Conservation (phyloP, 1,140 invertebrate genomes). For the Chionoecetes opilio region DNA sequence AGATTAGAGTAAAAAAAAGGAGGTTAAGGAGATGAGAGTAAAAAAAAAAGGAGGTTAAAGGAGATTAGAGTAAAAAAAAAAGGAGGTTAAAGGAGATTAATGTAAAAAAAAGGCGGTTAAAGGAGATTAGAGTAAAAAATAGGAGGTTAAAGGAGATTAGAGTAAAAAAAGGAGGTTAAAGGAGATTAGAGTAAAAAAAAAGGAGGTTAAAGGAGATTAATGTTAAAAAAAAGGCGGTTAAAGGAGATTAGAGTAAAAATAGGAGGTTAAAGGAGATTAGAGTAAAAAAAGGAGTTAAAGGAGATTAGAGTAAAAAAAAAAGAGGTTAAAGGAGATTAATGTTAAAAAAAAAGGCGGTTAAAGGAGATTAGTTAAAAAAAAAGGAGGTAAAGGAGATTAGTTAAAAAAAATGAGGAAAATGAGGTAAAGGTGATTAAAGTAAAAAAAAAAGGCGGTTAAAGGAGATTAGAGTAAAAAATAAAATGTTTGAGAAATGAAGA, state of each 20-base stretch:
- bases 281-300: neutral
- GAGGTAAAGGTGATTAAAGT: no score
- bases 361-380: no score
- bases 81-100: no score
- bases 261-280: neutral
- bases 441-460: no score
- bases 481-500: neutral
- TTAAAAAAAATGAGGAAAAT: no score
- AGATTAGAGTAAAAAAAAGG: neutral
- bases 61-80: no score
- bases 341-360: neutral
- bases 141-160: no score
- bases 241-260: neutral
- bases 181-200: neutral
- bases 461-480: neutral
- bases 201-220: neutral
- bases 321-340: neutral
- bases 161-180: neutral
- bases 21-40: no score
- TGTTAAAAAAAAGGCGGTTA: neutral
- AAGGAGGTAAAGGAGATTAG: no score
- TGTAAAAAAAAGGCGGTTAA: no score
- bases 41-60: no score
- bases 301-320: neutral
- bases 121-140: neutral